Conservation (phyloP, 1,140 invertebrate species). For the Bemisia tabaci region DNA sequence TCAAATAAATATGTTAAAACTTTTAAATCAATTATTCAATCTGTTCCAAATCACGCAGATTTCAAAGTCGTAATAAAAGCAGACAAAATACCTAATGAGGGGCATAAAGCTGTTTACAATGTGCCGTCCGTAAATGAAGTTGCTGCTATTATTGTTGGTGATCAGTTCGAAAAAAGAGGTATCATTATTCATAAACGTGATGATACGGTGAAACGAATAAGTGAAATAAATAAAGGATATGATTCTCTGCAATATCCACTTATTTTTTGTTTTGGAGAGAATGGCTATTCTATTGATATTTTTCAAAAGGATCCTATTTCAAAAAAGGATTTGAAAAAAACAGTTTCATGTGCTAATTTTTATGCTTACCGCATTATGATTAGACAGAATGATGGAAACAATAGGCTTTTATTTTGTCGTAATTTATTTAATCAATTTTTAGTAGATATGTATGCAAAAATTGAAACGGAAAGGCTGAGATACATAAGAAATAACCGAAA, state of each 20-base stretch:
- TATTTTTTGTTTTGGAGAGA: constrained; percentile 35
- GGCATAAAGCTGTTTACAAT: constrained; percentile 34
- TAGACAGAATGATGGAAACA: too few relatives aligned
- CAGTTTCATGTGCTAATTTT: background rate
- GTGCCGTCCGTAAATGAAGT: constrained; percentile 32
- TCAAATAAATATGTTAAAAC: constrained; percentile 20
- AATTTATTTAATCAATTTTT: constrained; percentile 30
- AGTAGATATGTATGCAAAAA: constrained; percentile 33
- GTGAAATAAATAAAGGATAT: constrained; percentile 33
- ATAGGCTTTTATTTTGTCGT: too few relatives aligned
- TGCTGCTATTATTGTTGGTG: constrained; percentile 29
- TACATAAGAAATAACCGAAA: constrained; percentile 32
- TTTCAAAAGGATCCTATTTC: constrained; percentile 6
- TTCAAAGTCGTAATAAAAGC: constrained; percentile 20
- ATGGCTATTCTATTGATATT: constrained; percentile 14
- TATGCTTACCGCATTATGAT: background rate
- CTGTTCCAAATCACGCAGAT: constrained; percentile 11
- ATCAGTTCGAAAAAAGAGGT: constrained; percentile 29
- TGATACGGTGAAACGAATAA: constrained; percentile 26
- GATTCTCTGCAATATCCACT: constrained; percentile 35
- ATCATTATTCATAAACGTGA: constrained; percentile 31
- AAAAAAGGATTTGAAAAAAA: background rate
- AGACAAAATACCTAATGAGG: constrained; percentile 23
- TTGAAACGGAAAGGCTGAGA: constrained; percentile 31
- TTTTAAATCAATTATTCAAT: constrained; percentile 24